These are phyloP conservation scores for Eidolon dupreanum DNA, from an alignment of 2,797 vertebrate species.

Conservation along the genomic window DNA sequence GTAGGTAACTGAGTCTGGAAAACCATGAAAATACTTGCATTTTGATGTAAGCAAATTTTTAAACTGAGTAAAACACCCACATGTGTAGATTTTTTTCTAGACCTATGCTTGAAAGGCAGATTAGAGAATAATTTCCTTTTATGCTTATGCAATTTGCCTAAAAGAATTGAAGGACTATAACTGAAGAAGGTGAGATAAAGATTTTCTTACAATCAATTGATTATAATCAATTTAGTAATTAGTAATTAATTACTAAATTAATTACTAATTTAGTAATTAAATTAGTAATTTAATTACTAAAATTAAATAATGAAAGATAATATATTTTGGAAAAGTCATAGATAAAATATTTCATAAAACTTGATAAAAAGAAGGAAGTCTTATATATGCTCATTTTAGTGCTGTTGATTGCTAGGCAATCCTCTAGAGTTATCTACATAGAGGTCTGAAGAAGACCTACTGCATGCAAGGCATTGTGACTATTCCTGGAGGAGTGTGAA, in stretches of 20 bases:
- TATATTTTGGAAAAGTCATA: background rate
- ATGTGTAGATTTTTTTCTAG: background rate
- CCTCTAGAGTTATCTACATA: background rate
- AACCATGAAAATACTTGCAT: background rate
- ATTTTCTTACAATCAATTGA: background rate
- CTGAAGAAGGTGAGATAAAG: background rate
- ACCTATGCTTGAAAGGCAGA: background rate
- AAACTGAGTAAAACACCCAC: background rate
- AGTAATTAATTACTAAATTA: too few species aligned
- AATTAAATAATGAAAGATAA: background rate
- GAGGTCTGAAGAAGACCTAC: background rate
- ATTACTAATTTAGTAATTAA: too few species aligned
- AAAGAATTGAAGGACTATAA: conserved; percentile 11
- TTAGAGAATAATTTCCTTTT: background rate
- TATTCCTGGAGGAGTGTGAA: background rate
- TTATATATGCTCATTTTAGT: background rate
- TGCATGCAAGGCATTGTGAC: background rate
- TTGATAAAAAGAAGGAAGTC: background rate
- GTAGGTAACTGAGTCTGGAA: background rate
- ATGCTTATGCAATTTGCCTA: background rate
- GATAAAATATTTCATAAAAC: background rate
- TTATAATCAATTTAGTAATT: too few species aligned
- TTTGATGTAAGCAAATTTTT: conserved; percentile 13
- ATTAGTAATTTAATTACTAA: background rate
- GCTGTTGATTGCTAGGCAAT: background rate